Evolutionary conservation across 2,888 invertebrate species (phyloP), one percentile per base, ranked within the genome.

Genomic region (Leucania comma): DNA sequence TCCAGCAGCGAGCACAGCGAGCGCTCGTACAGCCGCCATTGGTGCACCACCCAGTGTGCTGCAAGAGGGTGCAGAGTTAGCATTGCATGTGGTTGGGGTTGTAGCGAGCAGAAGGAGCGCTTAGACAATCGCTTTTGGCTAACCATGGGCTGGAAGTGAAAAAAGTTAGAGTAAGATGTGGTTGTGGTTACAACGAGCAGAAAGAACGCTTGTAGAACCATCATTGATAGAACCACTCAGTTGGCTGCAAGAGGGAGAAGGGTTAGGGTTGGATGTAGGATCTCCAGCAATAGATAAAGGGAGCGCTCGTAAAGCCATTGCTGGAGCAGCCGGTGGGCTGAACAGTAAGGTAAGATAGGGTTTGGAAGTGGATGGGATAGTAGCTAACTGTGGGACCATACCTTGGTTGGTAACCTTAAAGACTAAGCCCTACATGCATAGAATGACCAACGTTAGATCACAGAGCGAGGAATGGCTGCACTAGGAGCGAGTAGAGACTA

Each of bases 1-100:
- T 94, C 95, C 82, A 95, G 91, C 78, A 95, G 90, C 68, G 95
- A 94, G 86, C 91, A 94, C 73, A 95, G 90, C 72, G 95, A 95
- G 82, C 93, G 93, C 92, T 95, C 94, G 93, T 95, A 95, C 83
- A 93, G 71, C 88, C 94, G 93, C 95, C 95, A 95, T 83, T 95
- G 95, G 85, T 93, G 93, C 57, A 94, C 91, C 92, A 95, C 93
- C 93, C 94, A 95, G 83, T 92, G 90, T 71, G 95, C 95, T 95
- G 94, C 2, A 87, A 85, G 1, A 22, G 14, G 22, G 2, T 0
- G 0, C 10, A 0, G 24, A 26, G 1, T 75, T 26, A 61, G 38
- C 1, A 3, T 42, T 42, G 3, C 20, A 0, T 1, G 0, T 14
- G 20, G 3, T 22, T 17, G 20, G 12, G n/a, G 10, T 4, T 46